Evolutionary conservation across 2,888 invertebrate species (phyloP).

Genomic region (Lithosia quadra): DNA sequence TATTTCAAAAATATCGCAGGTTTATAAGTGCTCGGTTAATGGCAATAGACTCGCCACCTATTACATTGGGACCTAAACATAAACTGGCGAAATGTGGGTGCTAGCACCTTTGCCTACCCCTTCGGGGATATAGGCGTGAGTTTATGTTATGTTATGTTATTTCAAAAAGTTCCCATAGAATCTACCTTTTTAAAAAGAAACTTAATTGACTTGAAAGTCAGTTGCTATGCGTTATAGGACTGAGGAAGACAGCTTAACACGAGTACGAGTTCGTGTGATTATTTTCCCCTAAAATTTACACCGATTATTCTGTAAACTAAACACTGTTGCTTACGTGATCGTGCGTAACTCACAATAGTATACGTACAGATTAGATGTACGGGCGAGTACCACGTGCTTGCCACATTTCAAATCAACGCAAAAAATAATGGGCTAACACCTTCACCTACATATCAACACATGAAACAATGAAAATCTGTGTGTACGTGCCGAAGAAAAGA

Average conservation of each 20-base stretch:
- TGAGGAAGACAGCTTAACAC: not conserved
- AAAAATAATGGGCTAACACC: conserved; percentile 46
- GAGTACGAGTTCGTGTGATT: not conserved
- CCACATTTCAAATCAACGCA: conserved; percentile 43
- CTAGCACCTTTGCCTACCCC: too few relatives aligned
- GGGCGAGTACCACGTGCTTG: conserved; percentile 48
- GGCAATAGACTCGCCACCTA: too few relatives aligned
- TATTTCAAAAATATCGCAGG: too few relatives aligned
- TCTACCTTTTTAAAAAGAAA: not conserved
- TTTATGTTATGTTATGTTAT: too few relatives aligned
- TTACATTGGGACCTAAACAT: too few relatives aligned
- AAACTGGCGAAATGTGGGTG: too few relatives aligned
- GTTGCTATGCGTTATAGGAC: not conserved
- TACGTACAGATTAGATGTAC: conserved; percentile 23
- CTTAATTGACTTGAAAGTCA: not conserved
- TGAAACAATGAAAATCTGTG: conserved; percentile 56
- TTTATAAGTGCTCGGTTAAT: too few relatives aligned
- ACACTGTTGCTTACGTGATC: conserved; percentile 33
- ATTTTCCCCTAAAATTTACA: conserved; percentile 10
- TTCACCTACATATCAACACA: conserved; percentile 46
- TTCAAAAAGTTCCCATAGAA: not conserved
- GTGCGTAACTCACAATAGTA: conserved; percentile 28
- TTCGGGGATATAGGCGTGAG: too few relatives aligned
- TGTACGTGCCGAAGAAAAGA: conserved; percentile 56
- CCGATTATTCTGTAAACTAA: conserved; percentile 32